Percentiles rank a stretch among this genome's conserved stretches.
phyloP scores from a whole-genome alignment of 1,140 invertebrate species.

The Phortica variegata region DNA sequence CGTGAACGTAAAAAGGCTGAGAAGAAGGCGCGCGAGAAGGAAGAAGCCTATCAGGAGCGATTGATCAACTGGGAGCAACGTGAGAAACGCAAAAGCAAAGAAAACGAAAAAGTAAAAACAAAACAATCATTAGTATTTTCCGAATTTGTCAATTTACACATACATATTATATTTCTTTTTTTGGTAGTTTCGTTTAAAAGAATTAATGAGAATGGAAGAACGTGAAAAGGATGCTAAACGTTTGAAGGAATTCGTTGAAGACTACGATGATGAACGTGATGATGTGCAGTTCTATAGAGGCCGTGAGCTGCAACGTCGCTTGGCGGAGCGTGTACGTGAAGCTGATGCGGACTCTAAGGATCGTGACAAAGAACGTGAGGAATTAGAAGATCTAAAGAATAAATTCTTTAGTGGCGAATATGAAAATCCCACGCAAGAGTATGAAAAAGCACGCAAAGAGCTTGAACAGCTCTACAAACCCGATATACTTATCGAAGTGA shows the following conservation, averaged over 20 bases:
- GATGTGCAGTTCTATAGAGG: conserved; percentile 96
- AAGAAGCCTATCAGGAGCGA: conserved; percentile 88
- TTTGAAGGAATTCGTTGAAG: conserved; percentile 96
- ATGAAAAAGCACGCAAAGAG: conserved; percentile 73
- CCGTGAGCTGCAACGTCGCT: conserved; percentile 82
- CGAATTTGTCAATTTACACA: neutral
- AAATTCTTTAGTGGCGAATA: conserved; percentile 75
- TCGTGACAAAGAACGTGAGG: conserved; percentile 85
- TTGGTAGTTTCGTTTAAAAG: conserved; percentile 74
- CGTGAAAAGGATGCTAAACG: conserved; percentile 86
- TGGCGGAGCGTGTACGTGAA: conserved; percentile 88
- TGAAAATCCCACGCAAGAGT: conserved; percentile 77
- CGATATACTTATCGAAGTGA: conserved; percentile 71
- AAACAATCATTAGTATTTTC: neutral
- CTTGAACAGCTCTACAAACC: conserved; percentile 83
- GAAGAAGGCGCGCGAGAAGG: conserved; percentile 88
- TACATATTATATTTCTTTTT: neutral
- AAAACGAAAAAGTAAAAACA: conserved; percentile 73
- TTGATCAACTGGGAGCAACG: conserved; percentile 87
- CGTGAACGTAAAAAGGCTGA: conserved; percentile 88
- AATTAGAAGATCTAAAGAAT: conserved; percentile 84
- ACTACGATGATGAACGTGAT: conserved; percentile 97
- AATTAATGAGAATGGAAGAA: conserved; percentile 80
- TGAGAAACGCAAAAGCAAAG: conserved; percentile 89
- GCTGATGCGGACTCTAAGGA: conserved; percentile 88